phyloP scores from a whole-genome alignment of 2,888 invertebrate genomes.

The Cephus runcator region DNA sequence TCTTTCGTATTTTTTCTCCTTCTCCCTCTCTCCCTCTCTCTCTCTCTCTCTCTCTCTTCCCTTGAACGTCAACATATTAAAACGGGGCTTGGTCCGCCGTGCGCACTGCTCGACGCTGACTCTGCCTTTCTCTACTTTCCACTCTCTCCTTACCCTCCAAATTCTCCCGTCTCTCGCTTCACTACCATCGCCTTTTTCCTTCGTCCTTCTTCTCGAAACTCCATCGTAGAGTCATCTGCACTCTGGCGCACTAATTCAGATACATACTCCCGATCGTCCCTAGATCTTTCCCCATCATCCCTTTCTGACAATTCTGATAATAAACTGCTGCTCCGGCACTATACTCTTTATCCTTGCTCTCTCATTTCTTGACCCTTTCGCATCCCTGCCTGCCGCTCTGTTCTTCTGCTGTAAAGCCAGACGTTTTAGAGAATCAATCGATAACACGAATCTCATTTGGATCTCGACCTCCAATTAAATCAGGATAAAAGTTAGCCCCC shows the following conservation, averaged over 20 bases:
- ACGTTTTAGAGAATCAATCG: too few relatives aligned
- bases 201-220: slow-evolving; percentile 7
- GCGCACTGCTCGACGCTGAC: slow-evolving; percentile 54
- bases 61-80: slow-evolving; percentile 59
- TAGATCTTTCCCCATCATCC: neutral
- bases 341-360: too few relatives aligned
- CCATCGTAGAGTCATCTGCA: too few relatives aligned
- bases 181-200: neutral
- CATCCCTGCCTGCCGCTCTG: too few relatives aligned
- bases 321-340: too few relatives aligned
- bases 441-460: neutral
- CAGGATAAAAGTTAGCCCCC: slow-evolving; percentile 34
- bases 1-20: slow-evolving; percentile 18
- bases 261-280: neutral
- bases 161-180: neutral
- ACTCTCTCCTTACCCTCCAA: neutral
- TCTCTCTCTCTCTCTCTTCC: slow-evolving; percentile 19
- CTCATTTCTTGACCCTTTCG: too few relatives aligned
- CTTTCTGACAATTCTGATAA: too few relatives aligned
- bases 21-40: slow-evolving; percentile 23
- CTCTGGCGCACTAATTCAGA: neutral
- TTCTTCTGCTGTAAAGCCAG: too few relatives aligned
- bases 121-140: slow-evolving; percentile 40
- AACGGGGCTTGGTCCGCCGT: slow-evolving; percentile 41
- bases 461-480: slow-evolving; percentile 31